These are phyloP conservation scores for Adelosebastes latens DNA, from an alignment of 2,797 vertebrate genomes.

Conservation along the genomic window DNA sequence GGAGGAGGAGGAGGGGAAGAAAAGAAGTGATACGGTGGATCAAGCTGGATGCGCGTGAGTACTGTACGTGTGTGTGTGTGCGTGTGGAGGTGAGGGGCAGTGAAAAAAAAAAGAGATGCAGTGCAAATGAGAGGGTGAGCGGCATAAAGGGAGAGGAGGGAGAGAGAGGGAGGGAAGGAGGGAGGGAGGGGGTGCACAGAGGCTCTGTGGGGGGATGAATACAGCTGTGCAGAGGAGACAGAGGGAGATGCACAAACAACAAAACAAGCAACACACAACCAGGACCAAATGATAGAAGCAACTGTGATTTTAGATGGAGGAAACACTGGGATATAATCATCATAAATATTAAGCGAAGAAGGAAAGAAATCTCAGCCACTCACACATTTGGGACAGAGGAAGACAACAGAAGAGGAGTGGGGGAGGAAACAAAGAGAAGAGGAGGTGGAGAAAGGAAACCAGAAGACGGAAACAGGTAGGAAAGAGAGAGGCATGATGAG, in stretches of 20 bases:
- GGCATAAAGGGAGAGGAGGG: slow-evolving; percentile 34
- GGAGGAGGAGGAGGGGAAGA: neutral
- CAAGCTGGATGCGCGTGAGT: slow-evolving; percentile 14
- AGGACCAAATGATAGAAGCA: slow-evolving; percentile 7
- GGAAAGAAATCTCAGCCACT: slow-evolving; percentile 21
- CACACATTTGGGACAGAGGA: slow-evolving; percentile 27
- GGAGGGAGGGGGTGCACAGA: slow-evolving; percentile 27
- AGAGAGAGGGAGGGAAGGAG: slow-evolving; percentile 1
- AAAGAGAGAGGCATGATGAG: neutral
- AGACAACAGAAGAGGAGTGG: slow-evolving; percentile 46
- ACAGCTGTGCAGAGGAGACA: slow-evolving; percentile 83
- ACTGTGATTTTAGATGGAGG: slow-evolving; percentile 42
- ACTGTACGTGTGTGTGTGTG: neutral
- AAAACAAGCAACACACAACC: slow-evolving; percentile 36
- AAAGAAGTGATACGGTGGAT: neutral
- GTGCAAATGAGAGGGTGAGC: slow-evolving; percentile 53
- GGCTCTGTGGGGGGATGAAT: slow-evolving; percentile 74
- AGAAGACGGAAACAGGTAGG: slow-evolving; percentile 66
- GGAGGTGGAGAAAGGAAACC: slow-evolving; percentile 16
- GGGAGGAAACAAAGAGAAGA: slow-evolving; percentile 58
- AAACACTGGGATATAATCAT: slow-evolving; percentile 35
- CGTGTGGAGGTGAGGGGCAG: neutral
- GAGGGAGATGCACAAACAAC: slow-evolving; percentile 71
- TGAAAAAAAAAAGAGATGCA: slow-evolving; percentile 14
- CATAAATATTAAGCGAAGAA: slow-evolving; percentile 18